Base-by-base conservation (phyloP, 1,140 invertebrate species). In the Scylla paramamosain region DNA sequence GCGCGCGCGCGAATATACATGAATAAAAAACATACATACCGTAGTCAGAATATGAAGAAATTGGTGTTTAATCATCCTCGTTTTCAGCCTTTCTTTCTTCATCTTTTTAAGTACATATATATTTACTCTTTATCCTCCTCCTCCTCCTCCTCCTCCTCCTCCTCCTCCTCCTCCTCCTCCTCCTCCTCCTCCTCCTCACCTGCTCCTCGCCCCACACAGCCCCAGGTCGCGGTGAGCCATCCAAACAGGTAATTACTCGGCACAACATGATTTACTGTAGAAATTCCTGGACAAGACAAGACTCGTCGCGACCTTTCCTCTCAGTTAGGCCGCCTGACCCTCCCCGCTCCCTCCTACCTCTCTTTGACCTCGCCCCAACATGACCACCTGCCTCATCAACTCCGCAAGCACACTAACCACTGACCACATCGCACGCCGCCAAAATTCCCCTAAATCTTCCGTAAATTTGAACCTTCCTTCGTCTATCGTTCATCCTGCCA, bases 241-340 rank as follows among this genome's bases (percentile, higher is more conserved):
- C n/a, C 16, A 77, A 77, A 25, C 67, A 77, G 25, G 67, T 77
- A 25, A 77, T 77, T 77, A 77, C 67, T 77, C 67, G 16, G 20
- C 67, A n/a, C 67, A n/a, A 25, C 12, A 77, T 77, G 67, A 77
- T 77, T 77, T 77, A 77, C 67, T n/a, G 67, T 77, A 77, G 67
- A 77, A 77, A 77, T 25, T 77, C 67, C 67, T 77, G 67, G 20
- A 77, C 67, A 77, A n/a, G 67, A 77, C 67, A 77, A 77, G 67
- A 77, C 67, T 77, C 25, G n/a, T 77, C 67, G 67, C 67, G 67
- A 77, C 67, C 67, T 77, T 77, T 77, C 67, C 67, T 20, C 67
- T 25, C 67, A 77, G 67, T 77, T 77, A 77, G 67, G 67, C 67
- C 67, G 67, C 67, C n/a, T 7, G 16, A 12, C 16, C 12, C 16